Conservation (phyloP, 2,113 vertebrate genomes). For the Eptesicus fuscus region DNA sequence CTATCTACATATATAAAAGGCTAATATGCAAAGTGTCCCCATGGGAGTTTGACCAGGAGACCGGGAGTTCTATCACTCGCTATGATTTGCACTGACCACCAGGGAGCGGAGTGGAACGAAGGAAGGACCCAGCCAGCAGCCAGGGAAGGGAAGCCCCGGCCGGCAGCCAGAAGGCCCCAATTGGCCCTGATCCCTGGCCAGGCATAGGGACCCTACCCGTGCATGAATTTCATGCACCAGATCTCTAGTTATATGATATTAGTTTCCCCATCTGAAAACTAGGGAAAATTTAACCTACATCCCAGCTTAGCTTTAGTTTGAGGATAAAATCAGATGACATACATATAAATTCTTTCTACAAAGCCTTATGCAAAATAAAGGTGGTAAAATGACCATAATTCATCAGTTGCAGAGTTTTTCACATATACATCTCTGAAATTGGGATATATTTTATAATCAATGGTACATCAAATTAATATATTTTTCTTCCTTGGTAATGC, state of each 20-base stretch:
- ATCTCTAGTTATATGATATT: not conserved
- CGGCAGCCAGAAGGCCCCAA: too few species aligned
- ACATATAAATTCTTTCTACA: not conserved
- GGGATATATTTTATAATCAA: conserved; percentile 1
- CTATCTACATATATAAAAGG: not conserved
- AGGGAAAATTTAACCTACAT: not conserved
- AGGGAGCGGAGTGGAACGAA: too few species aligned
- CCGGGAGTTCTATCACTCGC: too few species aligned
- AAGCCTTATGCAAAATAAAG: conserved; percentile 23
- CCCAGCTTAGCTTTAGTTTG: not conserved
- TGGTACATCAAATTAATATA: not conserved
- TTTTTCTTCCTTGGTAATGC: not conserved
- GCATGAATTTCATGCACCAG: too few species aligned
- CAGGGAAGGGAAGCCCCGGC: too few species aligned
- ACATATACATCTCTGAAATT: conserved; percentile 18
- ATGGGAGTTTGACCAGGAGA: too few species aligned
- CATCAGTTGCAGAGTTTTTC: not conserved
- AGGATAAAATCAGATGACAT: not conserved
- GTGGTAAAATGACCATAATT: not conserved
- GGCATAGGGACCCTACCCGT: too few species aligned
- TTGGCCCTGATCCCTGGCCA: too few species aligned
- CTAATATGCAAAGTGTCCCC: too few species aligned
- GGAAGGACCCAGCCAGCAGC: too few species aligned
- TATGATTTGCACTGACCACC: too few species aligned
- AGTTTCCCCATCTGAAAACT: conserved; percentile 31